Evolutionary conservation across 2,888 invertebrate species (phyloP), one percentile per base, ranked within the genome.

Genomic region (Stictocephala bisonia): DNA sequence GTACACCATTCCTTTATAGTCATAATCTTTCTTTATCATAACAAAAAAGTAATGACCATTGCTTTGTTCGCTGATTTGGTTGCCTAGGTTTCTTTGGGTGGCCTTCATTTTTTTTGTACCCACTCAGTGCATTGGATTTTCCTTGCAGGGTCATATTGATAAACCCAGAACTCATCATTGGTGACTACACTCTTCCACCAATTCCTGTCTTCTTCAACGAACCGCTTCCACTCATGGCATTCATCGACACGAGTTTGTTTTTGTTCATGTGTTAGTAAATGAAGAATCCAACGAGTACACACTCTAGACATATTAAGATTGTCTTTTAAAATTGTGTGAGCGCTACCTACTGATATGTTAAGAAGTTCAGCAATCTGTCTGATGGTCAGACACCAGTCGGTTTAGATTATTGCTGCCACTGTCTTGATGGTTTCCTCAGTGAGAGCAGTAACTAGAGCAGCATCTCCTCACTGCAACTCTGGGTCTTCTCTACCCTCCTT

Each of bases 41-140:
- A n/a, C n/a, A n/a, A n/a, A 69, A 69, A 50, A 53, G 69, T 69
- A 53, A 69, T 53, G 53, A 53, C 69, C 69, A 69, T 69, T 4
- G 53, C 31, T 24, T 69, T 69, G 31, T 50, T 41, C 9, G 69
- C 50, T 2, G 69, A 69, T 29, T 69, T 67, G 22, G 41, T 13
- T 48, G 41, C 22, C 67, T 41, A 22, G 48, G 20, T 27, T 67
- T 66, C n/a, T 66, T 66, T 15, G 66, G 41, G 20, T 20, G 66
- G 15, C 40, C 40, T 24, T 40, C 40, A 35, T 18, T 41, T 40
- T 35, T n/a, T 35, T 40, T 41, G 40, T 15, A 66, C 40, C 66
- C 66, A 66, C 15, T 44, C 44, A n/a, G 44, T 44, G 9, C 15
- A n/a, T 44, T 44, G 15, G 9, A 44, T 15, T 44, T 44, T 44